Conservation (phyloP, 2,113 vertebrate species). For the Arothron firmamentum region DNA sequence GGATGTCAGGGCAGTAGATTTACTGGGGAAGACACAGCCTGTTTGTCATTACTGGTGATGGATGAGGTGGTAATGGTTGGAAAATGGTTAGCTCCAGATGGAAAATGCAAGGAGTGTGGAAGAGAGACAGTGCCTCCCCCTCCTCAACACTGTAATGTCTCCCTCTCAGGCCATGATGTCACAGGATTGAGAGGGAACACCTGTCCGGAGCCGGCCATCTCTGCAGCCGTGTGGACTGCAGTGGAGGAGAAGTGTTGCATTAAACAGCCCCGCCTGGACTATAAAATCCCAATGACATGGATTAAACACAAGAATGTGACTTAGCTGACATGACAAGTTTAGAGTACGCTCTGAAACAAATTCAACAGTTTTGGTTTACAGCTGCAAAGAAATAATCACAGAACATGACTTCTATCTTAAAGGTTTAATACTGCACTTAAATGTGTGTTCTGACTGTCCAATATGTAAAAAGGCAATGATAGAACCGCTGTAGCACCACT, state of each 20-base stretch:
- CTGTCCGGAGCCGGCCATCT: constrained; percentile 40
- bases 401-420: too few relatives aligned
- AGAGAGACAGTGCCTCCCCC: constrained; percentile 19
- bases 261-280: constrained; percentile 30
- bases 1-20: constrained; percentile 18
- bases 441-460: too few relatives aligned
- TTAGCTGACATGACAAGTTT: constrained; percentile 5
- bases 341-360: not conserved
- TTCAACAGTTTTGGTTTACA: too few relatives aligned
- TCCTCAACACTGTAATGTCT: constrained; percentile 24
- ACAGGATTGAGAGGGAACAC: constrained; percentile 53
- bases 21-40: constrained; percentile 9
- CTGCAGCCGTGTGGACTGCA: not conserved
- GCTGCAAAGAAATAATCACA: too few relatives aligned
- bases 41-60: constrained; percentile 38
- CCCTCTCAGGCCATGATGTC: constrained; percentile 40
- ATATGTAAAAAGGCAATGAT: too few relatives aligned
- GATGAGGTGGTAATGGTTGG: constrained; percentile 37
- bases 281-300: constrained; percentile 8
- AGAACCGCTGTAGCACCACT: too few relatives aligned
- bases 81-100: constrained; percentile 46
- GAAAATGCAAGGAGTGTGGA: constrained; percentile 23
- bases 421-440: too few relatives aligned
- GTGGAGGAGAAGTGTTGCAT: constrained; percentile 4
- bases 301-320: constrained; percentile 15